Evolutionary conservation across 2,113 vertebrate species (phyloP).

Genomic region (Carassius auratus): DNA sequence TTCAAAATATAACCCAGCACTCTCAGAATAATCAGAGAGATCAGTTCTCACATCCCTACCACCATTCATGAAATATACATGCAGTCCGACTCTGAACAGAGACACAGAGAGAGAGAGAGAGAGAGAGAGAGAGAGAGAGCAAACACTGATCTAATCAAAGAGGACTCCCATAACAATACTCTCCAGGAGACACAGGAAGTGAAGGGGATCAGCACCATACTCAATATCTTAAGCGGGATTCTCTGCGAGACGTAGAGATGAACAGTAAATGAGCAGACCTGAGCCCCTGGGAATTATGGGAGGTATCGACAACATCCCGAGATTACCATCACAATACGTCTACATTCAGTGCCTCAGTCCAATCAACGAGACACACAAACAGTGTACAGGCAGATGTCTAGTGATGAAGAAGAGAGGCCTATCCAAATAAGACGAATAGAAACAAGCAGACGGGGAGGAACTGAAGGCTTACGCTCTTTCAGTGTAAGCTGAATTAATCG

Average conservation of each 20-base stretch:
- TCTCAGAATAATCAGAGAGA: not conserved
- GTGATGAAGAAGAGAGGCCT: not conserved
- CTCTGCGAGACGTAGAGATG: too few relatives aligned
- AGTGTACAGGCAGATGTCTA: slow-evolving; percentile 28
- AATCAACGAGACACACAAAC: not conserved
- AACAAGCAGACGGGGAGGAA: not conserved
- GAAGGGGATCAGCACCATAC: not conserved
- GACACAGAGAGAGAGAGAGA: not conserved
- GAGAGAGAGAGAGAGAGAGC: not conserved
- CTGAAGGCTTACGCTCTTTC: slow-evolving; percentile 29
- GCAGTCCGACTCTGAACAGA: not conserved
- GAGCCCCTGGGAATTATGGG: not conserved
- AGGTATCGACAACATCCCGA: not conserved
- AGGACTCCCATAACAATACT: slow-evolving; percentile 18
- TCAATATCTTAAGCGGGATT: not conserved
- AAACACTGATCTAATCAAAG: slow-evolving; percentile 32
- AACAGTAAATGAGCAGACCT: not conserved
- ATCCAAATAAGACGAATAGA: slow-evolving; percentile 33
- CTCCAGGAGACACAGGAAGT: not conserved
- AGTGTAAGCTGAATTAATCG: slow-evolving; percentile 23
- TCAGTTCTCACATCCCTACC: not conserved
- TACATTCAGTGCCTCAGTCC: not conserved
- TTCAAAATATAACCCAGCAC: not conserved
- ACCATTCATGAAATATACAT: slow-evolving; percentile 57
- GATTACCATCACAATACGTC: not conserved